These are phyloP conservation scores for Ceratina calcarata DNA, from an alignment of 1,140 invertebrate species.

Conservation along the genomic window DNA sequence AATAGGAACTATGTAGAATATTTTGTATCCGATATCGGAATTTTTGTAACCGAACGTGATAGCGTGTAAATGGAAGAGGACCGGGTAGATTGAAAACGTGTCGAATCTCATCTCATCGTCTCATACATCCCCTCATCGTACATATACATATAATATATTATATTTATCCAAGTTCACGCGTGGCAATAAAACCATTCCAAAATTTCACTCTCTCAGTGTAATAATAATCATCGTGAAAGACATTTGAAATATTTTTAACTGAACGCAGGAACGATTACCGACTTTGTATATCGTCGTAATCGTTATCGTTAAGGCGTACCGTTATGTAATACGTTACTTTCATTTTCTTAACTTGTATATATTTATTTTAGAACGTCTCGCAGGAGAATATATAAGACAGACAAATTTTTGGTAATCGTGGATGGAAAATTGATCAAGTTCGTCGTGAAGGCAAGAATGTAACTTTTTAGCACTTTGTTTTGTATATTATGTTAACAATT, in stretches of 20 bases:
- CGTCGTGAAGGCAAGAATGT: conserved; percentile 26
- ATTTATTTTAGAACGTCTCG: conserved; percentile 54
- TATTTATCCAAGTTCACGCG: conserved; percentile 38
- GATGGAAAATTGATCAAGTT: conserved; percentile 50
- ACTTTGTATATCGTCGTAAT: conserved; percentile 61
- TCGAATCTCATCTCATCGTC: conserved; percentile 57
- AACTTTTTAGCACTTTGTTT: conserved; percentile 53
- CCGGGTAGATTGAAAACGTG: neutral
- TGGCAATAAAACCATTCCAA: conserved; percentile 49
- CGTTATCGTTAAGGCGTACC: conserved; percentile 49
- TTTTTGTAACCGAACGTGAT: conserved; percentile 44
- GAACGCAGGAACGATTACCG: conserved; percentile 30
- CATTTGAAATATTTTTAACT: conserved; percentile 38
- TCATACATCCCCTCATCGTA: conserved; percentile 3
- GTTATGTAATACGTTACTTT: conserved; percentile 56
- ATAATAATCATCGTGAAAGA: conserved; percentile 41
- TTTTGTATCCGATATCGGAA: conserved; percentile 56
- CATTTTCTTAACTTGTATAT: conserved; percentile 61
- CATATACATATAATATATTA: neutral
- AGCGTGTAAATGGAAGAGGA: conserved; percentile 4
- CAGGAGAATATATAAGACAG: conserved; percentile 24
- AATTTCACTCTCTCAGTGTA: conserved; percentile 46
- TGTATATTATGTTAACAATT: conserved; percentile 63
- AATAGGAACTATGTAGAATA: conserved; percentile 33
- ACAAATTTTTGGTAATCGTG: conserved; percentile 36